Evolutionary conservation across 2,797 vertebrate genomes (phyloP).

Genomic region (Arctocebus calabarensis): DNA sequence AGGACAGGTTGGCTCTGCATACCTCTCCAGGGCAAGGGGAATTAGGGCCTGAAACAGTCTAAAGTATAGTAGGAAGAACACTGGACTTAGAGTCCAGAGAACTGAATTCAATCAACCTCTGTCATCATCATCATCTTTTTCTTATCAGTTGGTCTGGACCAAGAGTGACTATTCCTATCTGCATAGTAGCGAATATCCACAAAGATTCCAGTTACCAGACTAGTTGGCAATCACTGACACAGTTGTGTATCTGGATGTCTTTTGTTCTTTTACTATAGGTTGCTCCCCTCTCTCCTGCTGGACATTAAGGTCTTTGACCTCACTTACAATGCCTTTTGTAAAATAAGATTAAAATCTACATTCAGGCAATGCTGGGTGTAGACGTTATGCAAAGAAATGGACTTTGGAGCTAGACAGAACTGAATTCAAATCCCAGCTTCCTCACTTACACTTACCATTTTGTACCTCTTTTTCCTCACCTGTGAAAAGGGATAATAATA

Average conservation of each 20-base stretch:
- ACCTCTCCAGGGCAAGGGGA: neutral
- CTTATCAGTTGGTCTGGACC: neutral
- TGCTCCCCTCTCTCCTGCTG: neutral
- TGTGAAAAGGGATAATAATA: neutral
- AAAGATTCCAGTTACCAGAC: slow-evolving; percentile 2
- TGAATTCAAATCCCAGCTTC: neutral
- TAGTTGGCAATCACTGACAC: neutral
- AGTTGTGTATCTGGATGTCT: neutral
- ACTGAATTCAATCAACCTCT: neutral
- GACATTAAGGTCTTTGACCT: neutral
- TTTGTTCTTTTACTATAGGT: neutral
- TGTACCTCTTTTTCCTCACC: neutral
- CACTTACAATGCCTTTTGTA: neutral
- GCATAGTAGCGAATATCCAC: neutral
- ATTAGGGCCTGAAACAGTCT: neutral
- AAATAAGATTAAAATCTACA: slow-evolving; percentile 49
- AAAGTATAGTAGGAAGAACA: neutral
- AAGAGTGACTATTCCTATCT: neutral
- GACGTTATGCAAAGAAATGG: neutral
- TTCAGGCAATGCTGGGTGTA: neutral
- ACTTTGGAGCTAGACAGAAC: neutral
- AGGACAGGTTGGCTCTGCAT: neutral
- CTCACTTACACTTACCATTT: neutral
- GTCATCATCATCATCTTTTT: neutral
- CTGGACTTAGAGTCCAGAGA: neutral